These are phyloP conservation scores for Dipus sagitta DNA, from an alignment of 2,797 vertebrate species.

Conservation along the genomic window DNA sequence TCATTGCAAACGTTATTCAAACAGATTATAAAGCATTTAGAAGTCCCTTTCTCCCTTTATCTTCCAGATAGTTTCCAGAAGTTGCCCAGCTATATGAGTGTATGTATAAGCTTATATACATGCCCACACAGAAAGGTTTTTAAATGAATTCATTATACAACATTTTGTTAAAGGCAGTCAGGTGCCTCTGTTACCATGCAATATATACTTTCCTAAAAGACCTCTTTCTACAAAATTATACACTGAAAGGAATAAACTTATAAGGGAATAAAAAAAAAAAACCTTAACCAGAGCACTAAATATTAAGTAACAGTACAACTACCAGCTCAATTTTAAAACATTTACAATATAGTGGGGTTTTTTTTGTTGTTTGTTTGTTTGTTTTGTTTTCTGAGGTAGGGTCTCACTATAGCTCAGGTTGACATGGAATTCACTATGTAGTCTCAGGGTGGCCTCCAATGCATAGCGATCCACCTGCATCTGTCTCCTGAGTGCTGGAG, in stretches of 20 bases:
- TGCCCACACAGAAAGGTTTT: not conserved
- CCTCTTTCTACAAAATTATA: constrained; percentile 16
- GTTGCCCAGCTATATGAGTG: not conserved
- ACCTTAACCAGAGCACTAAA: not conserved
- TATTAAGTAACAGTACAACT: constrained; percentile 14
- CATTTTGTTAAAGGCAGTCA: not conserved
- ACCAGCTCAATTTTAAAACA: not conserved
- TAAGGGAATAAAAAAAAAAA: not conserved
- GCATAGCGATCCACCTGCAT: too few relatives aligned
- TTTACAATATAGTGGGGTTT: not conserved
- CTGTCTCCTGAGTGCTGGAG: too few relatives aligned
- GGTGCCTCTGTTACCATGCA: not conserved
- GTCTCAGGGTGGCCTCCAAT: too few relatives aligned
- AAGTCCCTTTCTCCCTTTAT: not conserved
- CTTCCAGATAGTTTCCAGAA: constrained; percentile 25
- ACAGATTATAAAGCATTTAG: not conserved
- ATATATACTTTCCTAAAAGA: constrained; percentile 30
- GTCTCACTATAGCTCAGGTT: too few relatives aligned
- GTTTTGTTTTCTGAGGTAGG: too few relatives aligned
- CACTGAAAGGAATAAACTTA: not conserved
- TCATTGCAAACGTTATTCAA: not conserved
- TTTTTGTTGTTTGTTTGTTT: too few relatives aligned
- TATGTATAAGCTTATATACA: not conserved
- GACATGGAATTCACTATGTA: too few relatives aligned
- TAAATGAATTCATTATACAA: not conserved